A percentile compares a stretch with the other conserved stretches of the same genome.
phyloP scores from a whole-genome alignment of 2,113 vertebrate genomes.

The Grammomys surdaster region DNA sequence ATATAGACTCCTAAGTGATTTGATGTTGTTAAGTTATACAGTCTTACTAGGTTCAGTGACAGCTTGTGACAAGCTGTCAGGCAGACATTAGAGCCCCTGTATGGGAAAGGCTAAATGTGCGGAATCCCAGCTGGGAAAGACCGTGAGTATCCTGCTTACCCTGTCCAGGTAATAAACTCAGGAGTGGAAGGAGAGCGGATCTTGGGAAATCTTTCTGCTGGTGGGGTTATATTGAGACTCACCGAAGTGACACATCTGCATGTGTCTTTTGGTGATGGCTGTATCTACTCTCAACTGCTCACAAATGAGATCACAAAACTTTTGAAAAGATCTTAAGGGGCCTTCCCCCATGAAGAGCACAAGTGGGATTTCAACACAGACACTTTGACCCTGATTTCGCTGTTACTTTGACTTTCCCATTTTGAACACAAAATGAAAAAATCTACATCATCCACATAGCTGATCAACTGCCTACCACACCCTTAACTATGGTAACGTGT shows the following conservation, averaged over 20 bases:
- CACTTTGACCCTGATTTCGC: not conserved
- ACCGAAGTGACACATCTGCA: not conserved
- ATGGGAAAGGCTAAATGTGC: not conserved
- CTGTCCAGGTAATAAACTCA: not conserved
- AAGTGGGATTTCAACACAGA: not conserved
- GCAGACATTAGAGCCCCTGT: not conserved
- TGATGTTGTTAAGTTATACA: slow-evolving; percentile 37
- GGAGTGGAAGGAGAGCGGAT: not conserved
- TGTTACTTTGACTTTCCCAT: not conserved
- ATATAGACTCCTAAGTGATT: slow-evolving; percentile 21
- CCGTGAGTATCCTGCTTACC: not conserved
- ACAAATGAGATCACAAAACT: not conserved
- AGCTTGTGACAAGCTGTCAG: not conserved
- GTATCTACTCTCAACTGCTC: not conserved
- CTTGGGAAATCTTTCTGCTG: not conserved
- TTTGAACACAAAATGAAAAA: not conserved
- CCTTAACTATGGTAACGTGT: not conserved
- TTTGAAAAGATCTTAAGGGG: not conserved
- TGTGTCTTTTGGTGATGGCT: not conserved
- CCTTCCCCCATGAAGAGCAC: slow-evolving; percentile 15
- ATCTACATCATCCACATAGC: not conserved
- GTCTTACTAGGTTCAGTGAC: slow-evolving; percentile 17
- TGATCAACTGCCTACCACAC: not conserved
- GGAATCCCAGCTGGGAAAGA: slow-evolving; percentile 19
- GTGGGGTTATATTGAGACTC: not conserved